Base-by-base conservation (phyloP, 2,113 vertebrate genomes). In the Progne subis region DNA sequence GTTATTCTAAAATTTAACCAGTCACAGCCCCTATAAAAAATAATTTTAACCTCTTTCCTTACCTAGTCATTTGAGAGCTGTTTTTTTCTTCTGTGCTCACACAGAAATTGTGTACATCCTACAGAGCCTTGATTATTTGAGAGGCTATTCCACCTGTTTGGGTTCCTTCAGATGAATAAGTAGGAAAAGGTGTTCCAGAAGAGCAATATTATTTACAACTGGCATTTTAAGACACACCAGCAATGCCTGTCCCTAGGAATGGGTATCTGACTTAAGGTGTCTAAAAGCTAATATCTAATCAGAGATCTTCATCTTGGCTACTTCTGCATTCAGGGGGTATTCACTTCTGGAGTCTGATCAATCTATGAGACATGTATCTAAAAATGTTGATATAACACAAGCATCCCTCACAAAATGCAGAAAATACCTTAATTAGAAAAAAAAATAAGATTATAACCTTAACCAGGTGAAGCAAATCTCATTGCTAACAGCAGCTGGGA, bases 331-430 rank as follows among this genome's bases (percentile, higher is more conserved):
- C 53, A 68, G 15, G 6, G 57, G 26, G 12, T 14, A 23, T 29
- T 50, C 39, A 29, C 10, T 80, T 91, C 12, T 26, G 68, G 23
- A 80, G 49, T 32, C 61, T 63, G 47, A 64, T 15, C 12, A 32
- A 14, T 34, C 53, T 71, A 11, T 8, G 46, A 37, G 29, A 44
- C 9, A 23, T 0, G 0, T 18, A 67, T 16, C 10, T 10, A 29
- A 16, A 64, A 15, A 46, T 5, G 14, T 3, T 55, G 31, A 16
- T 61, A 23, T 8, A 53, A 84, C 7, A 39, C 19, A 80, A 47
- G 14, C 23, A 32, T 23, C 28, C 24, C 18, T 20, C 20, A 34
- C 5, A 21, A 59, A 60, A 26, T 31, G 64, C 34, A 60, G 44
- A 37, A 29, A 44, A 50, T 2, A 56, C 6, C 6, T 32, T 68